Conservation (phyloP, 2,113 vertebrate genomes). For the Marmota monax region DNA sequence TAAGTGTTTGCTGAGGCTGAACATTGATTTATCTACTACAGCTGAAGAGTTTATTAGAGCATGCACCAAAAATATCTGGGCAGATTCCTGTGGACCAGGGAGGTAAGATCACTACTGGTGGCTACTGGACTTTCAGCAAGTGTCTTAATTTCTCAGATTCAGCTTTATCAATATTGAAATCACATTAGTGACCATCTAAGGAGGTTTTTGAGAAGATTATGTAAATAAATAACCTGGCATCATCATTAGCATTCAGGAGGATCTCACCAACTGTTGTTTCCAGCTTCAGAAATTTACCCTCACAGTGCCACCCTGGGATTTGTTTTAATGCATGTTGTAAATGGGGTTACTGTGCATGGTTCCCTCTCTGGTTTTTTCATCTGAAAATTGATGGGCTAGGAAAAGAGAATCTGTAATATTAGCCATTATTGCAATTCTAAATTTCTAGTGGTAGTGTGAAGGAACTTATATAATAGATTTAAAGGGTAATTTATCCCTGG, state of each 20-base stretch:
- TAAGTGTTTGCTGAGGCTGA: neutral
- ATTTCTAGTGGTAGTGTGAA: neutral
- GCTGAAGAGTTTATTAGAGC: neutral
- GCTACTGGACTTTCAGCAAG: neutral
- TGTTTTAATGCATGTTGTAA: neutral
- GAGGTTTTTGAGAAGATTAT: neutral
- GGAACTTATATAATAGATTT: neutral
- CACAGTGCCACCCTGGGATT: neutral
- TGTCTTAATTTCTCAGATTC: neutral
- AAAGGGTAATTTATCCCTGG: neutral
- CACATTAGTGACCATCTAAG: neutral
- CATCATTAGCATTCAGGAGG: neutral
- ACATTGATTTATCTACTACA: neutral
- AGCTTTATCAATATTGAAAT: neutral
- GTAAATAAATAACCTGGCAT: neutral
- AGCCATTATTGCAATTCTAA: neutral
- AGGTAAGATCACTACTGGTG: neutral
- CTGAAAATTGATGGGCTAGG: neutral
- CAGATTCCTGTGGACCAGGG: neutral
- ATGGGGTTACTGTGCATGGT: neutral
- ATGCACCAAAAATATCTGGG: neutral
- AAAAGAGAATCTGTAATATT: neutral
- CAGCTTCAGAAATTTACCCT: neutral
- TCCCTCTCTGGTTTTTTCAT: constrained; percentile 5
- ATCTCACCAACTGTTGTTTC: neutral